These are phyloP conservation scores for Theonella swinhoei DNA, from an alignment of 37 sponge, comb jelly and placozoan species.

Conservation along the genomic window DNA sequence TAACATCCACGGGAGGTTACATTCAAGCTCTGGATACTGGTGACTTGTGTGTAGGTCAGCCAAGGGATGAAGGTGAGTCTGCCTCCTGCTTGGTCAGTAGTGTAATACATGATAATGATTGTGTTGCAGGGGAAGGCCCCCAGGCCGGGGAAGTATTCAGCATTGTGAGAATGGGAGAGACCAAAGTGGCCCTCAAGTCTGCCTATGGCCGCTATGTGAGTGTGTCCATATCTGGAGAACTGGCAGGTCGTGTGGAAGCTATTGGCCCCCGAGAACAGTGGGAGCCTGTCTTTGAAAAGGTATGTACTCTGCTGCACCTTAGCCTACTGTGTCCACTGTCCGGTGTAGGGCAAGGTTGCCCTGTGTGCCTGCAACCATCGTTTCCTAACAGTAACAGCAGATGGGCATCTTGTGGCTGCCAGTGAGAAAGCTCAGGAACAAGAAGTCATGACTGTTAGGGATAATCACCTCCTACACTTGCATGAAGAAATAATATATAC, in stretches of 20 bases:
- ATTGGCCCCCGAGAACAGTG: slow-evolving; percentile 77
- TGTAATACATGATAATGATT: neutral
- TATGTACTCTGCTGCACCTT: neutral
- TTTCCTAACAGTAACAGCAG: slow-evolving; percentile 63
- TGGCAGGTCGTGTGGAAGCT: slow-evolving; percentile 75
- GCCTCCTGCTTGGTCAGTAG: neutral
- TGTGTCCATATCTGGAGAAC: slow-evolving; percentile 69
- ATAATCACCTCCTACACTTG: no score
- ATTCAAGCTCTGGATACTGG: slow-evolving; percentile 66
- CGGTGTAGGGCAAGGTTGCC: slow-evolving; percentile 70
- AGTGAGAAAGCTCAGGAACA: slow-evolving; percentile 71
- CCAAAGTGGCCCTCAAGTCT: slow-evolving; percentile 77
- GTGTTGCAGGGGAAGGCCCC: slow-evolving; percentile 46
- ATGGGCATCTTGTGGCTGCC: slow-evolving; percentile 51
- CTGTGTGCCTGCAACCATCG: slow-evolving; percentile 76
- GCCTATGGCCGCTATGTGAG: slow-evolving; percentile 76
- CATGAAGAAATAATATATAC: neutral
- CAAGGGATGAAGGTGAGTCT: slow-evolving; percentile 50
- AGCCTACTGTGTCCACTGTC: neutral
- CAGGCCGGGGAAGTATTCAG: slow-evolving; percentile 73
- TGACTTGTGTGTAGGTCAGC: slow-evolving; percentile 46
- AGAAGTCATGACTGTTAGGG: slow-evolving; percentile 61
- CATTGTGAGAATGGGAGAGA: slow-evolving; percentile 68
- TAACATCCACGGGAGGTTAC: slow-evolving; percentile 53
- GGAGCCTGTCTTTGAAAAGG: slow-evolving; percentile 88